phyloP scores from a whole-genome alignment of 1,140 invertebrate genomes.

The Aradophagus sp. region DNA sequence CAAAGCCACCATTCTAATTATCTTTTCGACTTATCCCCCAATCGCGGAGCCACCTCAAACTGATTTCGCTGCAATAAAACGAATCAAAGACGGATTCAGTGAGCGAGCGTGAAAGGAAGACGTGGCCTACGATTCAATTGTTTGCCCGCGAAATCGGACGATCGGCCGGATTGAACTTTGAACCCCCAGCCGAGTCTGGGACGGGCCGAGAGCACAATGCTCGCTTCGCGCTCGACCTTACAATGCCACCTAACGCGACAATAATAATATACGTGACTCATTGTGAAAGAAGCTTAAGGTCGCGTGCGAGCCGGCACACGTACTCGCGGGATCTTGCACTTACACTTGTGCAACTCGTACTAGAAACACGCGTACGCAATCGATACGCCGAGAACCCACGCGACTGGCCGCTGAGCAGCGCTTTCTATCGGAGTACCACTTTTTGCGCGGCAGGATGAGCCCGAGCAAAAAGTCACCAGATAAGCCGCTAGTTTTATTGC shows the following conservation, averaged over 20 bases:
- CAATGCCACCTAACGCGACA: constrained; percentile 22
- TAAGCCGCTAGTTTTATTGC: constrained; percentile 11
- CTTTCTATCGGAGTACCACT: constrained; percentile 30
- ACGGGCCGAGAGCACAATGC: too few relatives aligned
- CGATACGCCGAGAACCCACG: constrained; percentile 27
- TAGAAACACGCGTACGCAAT: constrained; percentile 18
- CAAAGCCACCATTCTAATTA: too few relatives aligned
- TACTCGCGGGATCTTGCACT: constrained; percentile 20
- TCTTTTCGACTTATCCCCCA: too few relatives aligned
- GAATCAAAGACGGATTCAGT: too few relatives aligned
- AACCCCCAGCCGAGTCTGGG: too few relatives aligned
- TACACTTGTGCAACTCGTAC: too few relatives aligned
- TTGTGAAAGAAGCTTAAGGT: constrained; percentile 57
- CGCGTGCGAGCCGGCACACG: constrained; percentile 45
- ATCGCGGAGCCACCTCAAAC: too few relatives aligned
- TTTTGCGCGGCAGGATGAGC: constrained; percentile 22
- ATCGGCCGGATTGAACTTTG: too few relatives aligned
- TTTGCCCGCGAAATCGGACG: too few relatives aligned
- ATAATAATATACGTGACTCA: constrained; percentile 48
- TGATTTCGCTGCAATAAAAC: too few relatives aligned
- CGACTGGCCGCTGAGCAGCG: constrained; percentile 19
- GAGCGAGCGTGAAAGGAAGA: too few relatives aligned
- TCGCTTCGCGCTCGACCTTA: constrained; percentile 29
- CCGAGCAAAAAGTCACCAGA: constrained; percentile 10
- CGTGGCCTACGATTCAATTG: too few relatives aligned